Conservation (phyloP, 2,113 vertebrate species). For the Lichenostomus cassidix region DNA sequence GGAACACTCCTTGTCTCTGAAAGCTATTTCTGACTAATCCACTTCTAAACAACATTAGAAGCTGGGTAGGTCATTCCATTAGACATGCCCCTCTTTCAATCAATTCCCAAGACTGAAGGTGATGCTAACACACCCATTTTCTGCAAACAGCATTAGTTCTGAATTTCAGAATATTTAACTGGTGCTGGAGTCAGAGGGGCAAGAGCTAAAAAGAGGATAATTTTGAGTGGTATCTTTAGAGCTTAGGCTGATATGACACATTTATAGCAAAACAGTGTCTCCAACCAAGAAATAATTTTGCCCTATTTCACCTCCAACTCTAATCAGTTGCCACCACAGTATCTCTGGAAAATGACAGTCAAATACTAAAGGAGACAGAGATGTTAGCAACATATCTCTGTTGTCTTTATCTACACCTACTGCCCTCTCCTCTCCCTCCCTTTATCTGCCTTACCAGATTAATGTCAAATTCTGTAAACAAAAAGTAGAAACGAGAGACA, state of each 20-base stretch:
- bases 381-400: not conserved
- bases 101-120: not conserved
- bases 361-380: not conserved
- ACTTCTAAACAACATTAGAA: not conserved
- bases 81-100: not conserved
- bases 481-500: not conserved
- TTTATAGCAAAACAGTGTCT: not conserved
- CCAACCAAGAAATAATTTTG: not conserved
- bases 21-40: constrained; percentile 2
- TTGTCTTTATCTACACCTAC: not conserved
- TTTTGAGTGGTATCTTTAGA: not conserved
- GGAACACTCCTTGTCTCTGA: not conserved
- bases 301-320: not conserved
- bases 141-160: not conserved
- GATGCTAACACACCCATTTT: not conserved
- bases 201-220: not conserved
- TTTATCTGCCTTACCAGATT: not conserved
- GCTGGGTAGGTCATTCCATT: not conserved
- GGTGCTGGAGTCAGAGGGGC: not conserved
- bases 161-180: not conserved
- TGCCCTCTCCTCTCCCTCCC: not conserved
- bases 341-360: not conserved
- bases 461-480: not conserved
- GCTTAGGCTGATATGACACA: not conserved
- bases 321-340: not conserved